Conservation (phyloP, 2,888 invertebrate species). For the Drosophila cognata region DNA sequence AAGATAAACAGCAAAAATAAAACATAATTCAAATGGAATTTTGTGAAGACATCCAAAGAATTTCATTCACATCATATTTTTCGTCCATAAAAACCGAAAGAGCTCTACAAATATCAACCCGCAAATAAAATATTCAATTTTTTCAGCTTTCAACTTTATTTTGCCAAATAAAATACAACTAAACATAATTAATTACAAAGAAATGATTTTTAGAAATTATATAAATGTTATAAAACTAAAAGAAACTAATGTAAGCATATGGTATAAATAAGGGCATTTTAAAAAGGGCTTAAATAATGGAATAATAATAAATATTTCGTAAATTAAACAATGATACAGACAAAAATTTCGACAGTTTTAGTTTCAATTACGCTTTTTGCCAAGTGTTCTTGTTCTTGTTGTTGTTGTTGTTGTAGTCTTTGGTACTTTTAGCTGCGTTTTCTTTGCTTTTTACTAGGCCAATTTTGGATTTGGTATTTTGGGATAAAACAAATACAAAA, state of each 20-base stretch:
- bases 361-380: slow-evolving; percentile 45
- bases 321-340: slow-evolving; percentile 39
- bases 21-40: not conserved
- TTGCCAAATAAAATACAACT: slow-evolving; percentile 47
- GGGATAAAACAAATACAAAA: slow-evolving; percentile 53
- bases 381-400: slow-evolving; percentile 49
- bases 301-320: slow-evolving; percentile 39
- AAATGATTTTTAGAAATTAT: slow-evolving; percentile 52
- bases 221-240: slow-evolving; percentile 33
- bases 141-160: slow-evolving; percentile 71
- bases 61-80: not conserved
- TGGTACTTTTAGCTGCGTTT: slow-evolving; percentile 81
- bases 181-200: slow-evolving; percentile 43
- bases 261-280: slow-evolving; percentile 24
- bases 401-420: slow-evolving; percentile 65
- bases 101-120: not conserved
- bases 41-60: not conserved
- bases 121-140: slow-evolving; percentile 7
- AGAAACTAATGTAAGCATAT: slow-evolving; percentile 22
- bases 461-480: slow-evolving; percentile 65
- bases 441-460: slow-evolving; percentile 59
- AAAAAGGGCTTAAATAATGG: slow-evolving; percentile 32
- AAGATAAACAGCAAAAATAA: not conserved
- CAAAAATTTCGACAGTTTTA: slow-evolving; percentile 53
- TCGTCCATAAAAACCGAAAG: not conserved